Percentiles rank a stretch among this genome's conserved stretches.
Conservation (phyloP, 2,113 vertebrate genomes). For the Crotophaga sulcirostris region DNA sequence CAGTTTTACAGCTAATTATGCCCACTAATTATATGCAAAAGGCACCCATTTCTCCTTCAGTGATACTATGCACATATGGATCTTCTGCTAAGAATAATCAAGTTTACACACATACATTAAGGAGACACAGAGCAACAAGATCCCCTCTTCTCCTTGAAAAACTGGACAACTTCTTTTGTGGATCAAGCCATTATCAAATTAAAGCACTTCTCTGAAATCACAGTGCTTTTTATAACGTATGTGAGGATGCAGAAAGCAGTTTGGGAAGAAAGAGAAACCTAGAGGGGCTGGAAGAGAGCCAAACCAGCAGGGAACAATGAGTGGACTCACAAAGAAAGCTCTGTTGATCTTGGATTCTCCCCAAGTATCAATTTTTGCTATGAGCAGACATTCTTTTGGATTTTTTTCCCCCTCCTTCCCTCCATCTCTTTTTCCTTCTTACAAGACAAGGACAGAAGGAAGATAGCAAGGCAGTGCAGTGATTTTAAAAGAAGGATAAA, state of each 20-base stretch:
- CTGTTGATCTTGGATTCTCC: conserved; percentile 64
- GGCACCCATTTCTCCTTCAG: not conserved
- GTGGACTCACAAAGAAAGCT: conserved; percentile 59
- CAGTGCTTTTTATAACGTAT: conserved; percentile 37
- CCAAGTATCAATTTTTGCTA: not conserved
- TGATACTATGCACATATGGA: not conserved
- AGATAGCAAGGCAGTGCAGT: not conserved
- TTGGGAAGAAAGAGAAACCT: conserved; percentile 36
- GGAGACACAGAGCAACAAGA: not conserved
- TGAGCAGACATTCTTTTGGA: not conserved
- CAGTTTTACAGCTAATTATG: conserved; percentile 11
- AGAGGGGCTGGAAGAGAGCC: conserved; percentile 47
- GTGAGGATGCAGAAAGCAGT: conserved; percentile 55
- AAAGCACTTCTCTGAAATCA: not conserved
- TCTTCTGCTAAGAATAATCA: not conserved
- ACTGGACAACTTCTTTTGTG: not conserved
- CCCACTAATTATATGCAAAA: not conserved
- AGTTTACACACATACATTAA: not conserved
- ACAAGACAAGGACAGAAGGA: conserved; percentile 16
- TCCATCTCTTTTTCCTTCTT: not conserved
- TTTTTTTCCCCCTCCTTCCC: not conserved
- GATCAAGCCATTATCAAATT: conserved; percentile 16
- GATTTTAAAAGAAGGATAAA: conserved; percentile 12
- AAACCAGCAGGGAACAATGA: conserved; percentile 59
- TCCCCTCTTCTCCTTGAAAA: not conserved